These are phyloP conservation scores for Melanostoma scalare DNA, from an alignment of 2,888 invertebrate genomes.

Conservation along the genomic window DNA sequence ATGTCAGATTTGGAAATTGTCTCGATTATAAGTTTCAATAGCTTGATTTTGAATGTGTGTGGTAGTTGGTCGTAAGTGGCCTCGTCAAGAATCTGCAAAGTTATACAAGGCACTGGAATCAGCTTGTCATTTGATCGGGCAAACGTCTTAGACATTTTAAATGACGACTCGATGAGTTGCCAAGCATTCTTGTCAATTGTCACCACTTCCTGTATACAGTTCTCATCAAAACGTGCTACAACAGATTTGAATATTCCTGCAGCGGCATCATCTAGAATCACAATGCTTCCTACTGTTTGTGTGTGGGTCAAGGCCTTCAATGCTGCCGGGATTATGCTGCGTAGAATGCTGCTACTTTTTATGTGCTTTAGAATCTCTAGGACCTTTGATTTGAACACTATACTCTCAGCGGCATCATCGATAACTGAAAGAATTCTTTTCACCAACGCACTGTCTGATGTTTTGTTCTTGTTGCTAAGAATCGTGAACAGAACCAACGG, in stretches of 20 bases:
- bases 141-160: conserved; percentile 83
- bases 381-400: conserved; percentile 68
- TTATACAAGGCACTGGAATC: conserved; percentile 78
- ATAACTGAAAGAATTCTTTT: conserved; percentile 73
- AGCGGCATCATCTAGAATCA: conserved; percentile 82
- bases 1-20: conserved; percentile 85
- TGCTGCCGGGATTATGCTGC: conserved; percentile 76
- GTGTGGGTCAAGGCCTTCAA: conserved; percentile 70
- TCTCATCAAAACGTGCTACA: conserved; percentile 84
- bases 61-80: conserved; percentile 82
- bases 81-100: conserved; percentile 77
- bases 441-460: conserved; percentile 81
- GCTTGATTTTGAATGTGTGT: conserved; percentile 81
- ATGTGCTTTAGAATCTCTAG: conserved; percentile 77
- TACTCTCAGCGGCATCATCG: conserved; percentile 58
- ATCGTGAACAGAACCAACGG: conserved; percentile 85
- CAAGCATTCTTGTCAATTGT: conserved; percentile 83
- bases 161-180: conserved; percentile 84
- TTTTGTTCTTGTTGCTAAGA: conserved; percentile 78
- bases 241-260: conserved; percentile 84
- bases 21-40: conserved; percentile 84
- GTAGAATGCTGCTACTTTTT: conserved; percentile 75
- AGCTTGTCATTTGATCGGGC: conserved; percentile 75
- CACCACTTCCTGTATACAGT: conserved; percentile 80
- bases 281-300: conserved; percentile 39